Evolutionary conservation across 53 echinoderm and acorn worm species (phyloP), one percentile per base, ranked within the genome.

Genomic region (Echinarachnius parma): DNA sequence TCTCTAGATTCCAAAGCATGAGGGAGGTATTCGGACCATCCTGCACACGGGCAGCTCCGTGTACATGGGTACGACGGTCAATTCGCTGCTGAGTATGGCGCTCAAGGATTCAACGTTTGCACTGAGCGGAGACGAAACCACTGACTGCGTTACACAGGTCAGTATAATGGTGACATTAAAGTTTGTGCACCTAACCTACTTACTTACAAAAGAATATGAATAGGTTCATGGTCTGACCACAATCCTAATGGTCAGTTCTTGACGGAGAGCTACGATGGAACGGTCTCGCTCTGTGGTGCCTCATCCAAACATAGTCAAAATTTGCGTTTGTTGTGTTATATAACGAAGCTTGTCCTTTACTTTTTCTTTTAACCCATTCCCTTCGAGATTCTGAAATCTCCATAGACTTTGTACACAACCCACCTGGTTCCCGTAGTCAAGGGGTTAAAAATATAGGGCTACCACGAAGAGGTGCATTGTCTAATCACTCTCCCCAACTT

Each of bases 241-340:
- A 25, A 53, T 58, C 52, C 66, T 35, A 28, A 64, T 13, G 72
- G 59, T 20, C 85, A 83, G 46, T 98, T 98, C 77, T 62, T 98
- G 32, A 87, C 98, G 2, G 88, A 76, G 36, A 92, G 91, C 31
- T 88, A 85, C 21, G 98, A 98, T 58, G 98, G 98, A 10, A 87
- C 85, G 33, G 69, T 92, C 31, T 78, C 83, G 24, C 79, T 91
- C 18, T 86, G 77, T 20, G 79, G 86, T n/a, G n/a, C n/a, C n/a
- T n/a, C n/a, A n/a, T n/a, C n/a, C n/a, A n/a, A n/a, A n/a, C n/a
- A n/a, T n/a, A n/a, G n/a, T n/a, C n/a, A n/a, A n/a, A n/a, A n/a
- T n/a, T n/a, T n/a, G n/a, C n/a, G n/a, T n/a, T n/a, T n/a, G n/a
- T n/a, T n/a, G n/a, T n/a, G n/a, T n/a, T n/a, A n/a, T n/a, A n/a